Evolutionary conservation across 2,888 invertebrate species (phyloP), one percentile per base, ranked within the genome.

Genomic region (Tetramorium bicarinatum): DNA sequence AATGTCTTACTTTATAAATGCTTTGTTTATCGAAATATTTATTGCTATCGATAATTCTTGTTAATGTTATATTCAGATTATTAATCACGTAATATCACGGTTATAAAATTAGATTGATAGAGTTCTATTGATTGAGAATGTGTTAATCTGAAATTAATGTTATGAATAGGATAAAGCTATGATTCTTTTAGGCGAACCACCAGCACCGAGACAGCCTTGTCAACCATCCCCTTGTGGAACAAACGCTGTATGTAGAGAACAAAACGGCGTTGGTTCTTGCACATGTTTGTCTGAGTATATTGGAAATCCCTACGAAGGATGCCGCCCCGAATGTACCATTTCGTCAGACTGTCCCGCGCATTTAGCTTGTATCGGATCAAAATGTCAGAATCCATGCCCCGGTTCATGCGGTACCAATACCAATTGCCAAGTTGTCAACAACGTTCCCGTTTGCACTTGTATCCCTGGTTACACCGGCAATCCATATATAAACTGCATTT

Each of bases 361-460:
- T 86, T 94, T 95, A 80, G 95, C 96, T 15, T 96, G 96, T 86
- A 95, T 95, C 25, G 92, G 94, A 90, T 94, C 95, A 59, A 95
- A 95, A 86, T 96, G 96, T 88, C 93, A 94, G 79, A 94, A 96
- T 91, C 96, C 96, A 9, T 95, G 95, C 85, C 95, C 95, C 21
- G 95, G 95, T 61, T 93, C 94, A 47, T 96, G 96, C 89, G 95
- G 95, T 11, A 89, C 91, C 18, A 97, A 97, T 91, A 96, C 97
- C 21, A 95, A 96, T 49, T 98, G 98, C 91, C 96, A 96, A 93
- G 97, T 97, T 4, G 96, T 97, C 81, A 97, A 97, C 92, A 98
- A 98, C 93, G 97, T 97, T 92, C 97, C 98, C 6, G 96, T 97
- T 89, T 98, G 98, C 94, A 96, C 96, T 84, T 98, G 98, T 92